These are phyloP conservation scores for Paradisaea rubra DNA, from an alignment of 2,113 vertebrate species.

Conservation along the genomic window DNA sequence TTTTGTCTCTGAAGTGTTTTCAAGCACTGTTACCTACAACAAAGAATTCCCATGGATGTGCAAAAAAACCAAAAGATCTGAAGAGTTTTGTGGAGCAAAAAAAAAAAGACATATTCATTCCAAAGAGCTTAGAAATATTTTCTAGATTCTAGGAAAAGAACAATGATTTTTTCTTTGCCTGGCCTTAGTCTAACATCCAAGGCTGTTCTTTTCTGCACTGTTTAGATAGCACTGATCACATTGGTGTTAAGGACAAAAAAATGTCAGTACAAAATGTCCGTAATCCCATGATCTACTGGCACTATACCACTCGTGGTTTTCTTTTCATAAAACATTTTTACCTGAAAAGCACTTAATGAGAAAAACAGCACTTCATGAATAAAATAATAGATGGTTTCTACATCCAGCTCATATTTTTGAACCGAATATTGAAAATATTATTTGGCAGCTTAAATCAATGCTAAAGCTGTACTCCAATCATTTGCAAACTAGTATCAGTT, in stretches of 20 bases:
- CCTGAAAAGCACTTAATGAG: neutral
- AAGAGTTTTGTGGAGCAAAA: neutral
- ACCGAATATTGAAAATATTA: neutral
- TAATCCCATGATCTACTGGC: neutral
- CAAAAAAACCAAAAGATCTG: neutral
- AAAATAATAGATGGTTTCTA: neutral
- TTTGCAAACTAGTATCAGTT: neutral
- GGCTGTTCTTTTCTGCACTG: neutral
- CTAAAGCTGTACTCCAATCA: neutral
- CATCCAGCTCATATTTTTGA: neutral
- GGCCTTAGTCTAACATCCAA: neutral
- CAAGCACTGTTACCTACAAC: neutral
- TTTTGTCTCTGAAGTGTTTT: neutral
- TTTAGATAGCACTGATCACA: neutral
- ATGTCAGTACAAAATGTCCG: neutral
- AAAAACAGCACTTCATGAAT: neutral
- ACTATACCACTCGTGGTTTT: neutral
- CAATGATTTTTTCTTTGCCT: neutral
- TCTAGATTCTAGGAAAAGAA: neutral
- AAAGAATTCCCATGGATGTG: neutral
- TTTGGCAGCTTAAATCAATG: neutral
- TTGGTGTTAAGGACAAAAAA: neutral
- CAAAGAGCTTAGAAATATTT: neutral
- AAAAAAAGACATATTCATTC: neutral
- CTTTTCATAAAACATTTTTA: neutral